Evolutionary conservation across 2,888 invertebrate genomes (phyloP).

Genomic region (Scaptomyza polygonia): DNA sequence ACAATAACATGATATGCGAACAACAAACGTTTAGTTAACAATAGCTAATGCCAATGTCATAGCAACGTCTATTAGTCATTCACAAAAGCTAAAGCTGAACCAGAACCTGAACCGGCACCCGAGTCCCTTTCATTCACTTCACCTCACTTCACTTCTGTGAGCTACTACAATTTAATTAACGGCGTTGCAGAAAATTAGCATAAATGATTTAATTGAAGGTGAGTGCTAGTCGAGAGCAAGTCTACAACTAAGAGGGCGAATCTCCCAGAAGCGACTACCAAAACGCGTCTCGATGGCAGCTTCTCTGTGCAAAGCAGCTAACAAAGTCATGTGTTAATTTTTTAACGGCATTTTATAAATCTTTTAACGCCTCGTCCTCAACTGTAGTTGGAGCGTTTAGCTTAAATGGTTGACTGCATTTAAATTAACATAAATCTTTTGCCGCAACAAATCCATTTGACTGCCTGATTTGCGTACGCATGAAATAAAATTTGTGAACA

Average conservation of each 20-base stretch:
- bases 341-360: conserved; percentile 72
- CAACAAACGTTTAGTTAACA: conserved; percentile 22
- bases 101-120: conserved; percentile 3
- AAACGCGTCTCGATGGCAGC: conserved; percentile 2
- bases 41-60: conserved; percentile 5
- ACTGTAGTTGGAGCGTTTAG: conserved; percentile 26
- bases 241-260: background rate
- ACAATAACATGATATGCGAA: conserved; percentile 35
- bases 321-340: conserved; percentile 72
- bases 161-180: conserved; percentile 69
- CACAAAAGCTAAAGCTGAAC: conserved; percentile 2
- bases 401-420: conserved; percentile 47
- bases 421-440: conserved; percentile 41
- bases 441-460: conserved; percentile 33
- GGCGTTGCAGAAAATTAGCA: conserved; percentile 72
- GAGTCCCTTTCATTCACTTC: background rate
- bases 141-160: background rate
- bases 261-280: background rate
- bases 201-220: conserved; percentile 78
- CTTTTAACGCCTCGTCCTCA: conserved; percentile 39
- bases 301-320: conserved; percentile 20
- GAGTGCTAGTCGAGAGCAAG: conserved; percentile 47
- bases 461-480: conserved; percentile 30
- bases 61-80: conserved; percentile 44
- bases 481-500: conserved; percentile 23